Conservation (phyloP, 2,113 vertebrate genomes). For the Oreotrochilus melanogaster region DNA sequence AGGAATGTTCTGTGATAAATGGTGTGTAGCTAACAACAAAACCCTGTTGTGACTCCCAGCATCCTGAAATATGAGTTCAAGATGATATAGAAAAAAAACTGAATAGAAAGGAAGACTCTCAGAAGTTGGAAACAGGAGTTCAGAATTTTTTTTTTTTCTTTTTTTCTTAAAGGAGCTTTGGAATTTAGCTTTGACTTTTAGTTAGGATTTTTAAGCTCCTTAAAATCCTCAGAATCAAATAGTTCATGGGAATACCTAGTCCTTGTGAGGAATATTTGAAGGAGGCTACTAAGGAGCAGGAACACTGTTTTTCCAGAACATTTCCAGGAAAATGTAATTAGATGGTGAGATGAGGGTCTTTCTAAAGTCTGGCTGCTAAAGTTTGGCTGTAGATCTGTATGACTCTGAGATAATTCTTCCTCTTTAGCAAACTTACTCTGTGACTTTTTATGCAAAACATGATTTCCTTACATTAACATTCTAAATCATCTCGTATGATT, state of each 20-base stretch:
- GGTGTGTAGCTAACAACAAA: neutral
- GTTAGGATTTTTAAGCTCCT: neutral
- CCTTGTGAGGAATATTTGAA: neutral
- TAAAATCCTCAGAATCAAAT: neutral
- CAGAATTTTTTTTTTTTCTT: neutral
- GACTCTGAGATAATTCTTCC: neutral
- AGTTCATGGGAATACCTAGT: neutral
- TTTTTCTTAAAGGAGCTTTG: neutral
- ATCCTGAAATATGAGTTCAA: neutral
- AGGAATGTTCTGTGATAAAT: neutral
- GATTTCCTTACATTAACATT: conserved; percentile 16
- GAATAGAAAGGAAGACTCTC: neutral
- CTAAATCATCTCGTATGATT: neutral
- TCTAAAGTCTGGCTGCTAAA: neutral
- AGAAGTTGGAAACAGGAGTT: neutral
- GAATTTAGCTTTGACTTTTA: too few relatives aligned
- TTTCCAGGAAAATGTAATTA: neutral
- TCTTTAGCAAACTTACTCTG: neutral
- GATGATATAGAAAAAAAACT: neutral
- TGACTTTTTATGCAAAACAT: neutral
- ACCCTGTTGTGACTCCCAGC: neutral
- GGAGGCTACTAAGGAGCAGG: neutral
- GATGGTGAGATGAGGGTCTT: neutral
- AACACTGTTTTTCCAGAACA: neutral
- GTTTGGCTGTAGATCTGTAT: neutral